A percentile compares a stretch with the other conserved stretches of the same genome.
phyloP scores from a whole-genome alignment of 2,797 vertebrate species.

The Arctocebus calabarensis region DNA sequence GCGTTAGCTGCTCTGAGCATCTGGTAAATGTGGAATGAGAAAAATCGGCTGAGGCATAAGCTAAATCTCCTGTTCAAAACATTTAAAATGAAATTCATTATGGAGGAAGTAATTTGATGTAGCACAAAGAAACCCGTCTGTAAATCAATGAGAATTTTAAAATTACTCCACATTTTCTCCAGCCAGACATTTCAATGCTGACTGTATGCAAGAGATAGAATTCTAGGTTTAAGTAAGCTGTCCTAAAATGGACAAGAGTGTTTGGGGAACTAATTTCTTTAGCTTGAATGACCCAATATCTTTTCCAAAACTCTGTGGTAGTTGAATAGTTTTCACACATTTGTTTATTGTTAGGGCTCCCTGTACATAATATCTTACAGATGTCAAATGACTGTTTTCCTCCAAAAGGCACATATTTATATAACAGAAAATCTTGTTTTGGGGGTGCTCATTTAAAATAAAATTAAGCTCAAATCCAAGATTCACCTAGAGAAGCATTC shows the following conservation, averaged over 20 bases:
- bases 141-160: slow-evolving; percentile 26
- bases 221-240: not conserved
- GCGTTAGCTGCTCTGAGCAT: not conserved
- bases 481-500: not conserved
- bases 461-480: slow-evolving; percentile 25
- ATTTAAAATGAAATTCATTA: not conserved
- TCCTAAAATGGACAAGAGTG: not conserved
- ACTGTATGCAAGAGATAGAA: not conserved
- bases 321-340: not conserved
- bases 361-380: not conserved
- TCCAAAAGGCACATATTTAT: not conserved
- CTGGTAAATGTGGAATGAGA: not conserved
- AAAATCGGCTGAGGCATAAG: not conserved
- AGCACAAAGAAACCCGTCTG: not conserved
- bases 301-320: not conserved
- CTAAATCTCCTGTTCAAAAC: not conserved
- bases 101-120: not conserved
- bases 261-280: slow-evolving; percentile 24
- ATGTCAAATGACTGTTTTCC: slow-evolving; percentile 6
- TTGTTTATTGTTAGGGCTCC: not conserved
- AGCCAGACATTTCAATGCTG: slow-evolving; percentile 19
- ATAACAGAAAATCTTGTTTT: slow-evolving; percentile 10
- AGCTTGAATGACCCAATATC: not conserved
- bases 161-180: slow-evolving; percentile 29
- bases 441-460: not conserved